Conservation (phyloP, 2,113 vertebrate species). For the Collichthys lucidus region DNA sequence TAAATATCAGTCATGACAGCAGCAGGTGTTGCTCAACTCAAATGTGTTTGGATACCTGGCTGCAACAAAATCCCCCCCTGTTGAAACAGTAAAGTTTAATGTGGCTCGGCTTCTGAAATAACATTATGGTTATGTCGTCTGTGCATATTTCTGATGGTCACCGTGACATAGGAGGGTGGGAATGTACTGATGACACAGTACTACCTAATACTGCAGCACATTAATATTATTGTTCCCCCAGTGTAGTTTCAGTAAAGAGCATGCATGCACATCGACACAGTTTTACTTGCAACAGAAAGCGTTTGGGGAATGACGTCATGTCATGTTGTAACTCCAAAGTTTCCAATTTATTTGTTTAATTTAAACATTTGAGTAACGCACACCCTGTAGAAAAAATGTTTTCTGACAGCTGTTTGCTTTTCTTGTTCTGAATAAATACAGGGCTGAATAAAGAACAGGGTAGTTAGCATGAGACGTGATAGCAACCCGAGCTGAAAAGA, state of each 20-base stretch:
- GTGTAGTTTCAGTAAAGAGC: background rate
- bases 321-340: background rate
- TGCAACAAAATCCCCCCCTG: too few species aligned
- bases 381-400: background rate
- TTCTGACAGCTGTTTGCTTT: slow-evolving; percentile 15
- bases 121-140: background rate
- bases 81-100: too few species aligned
- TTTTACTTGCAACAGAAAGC: background rate
- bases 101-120: too few species aligned
- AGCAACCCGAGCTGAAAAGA: background rate
- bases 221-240: background rate
- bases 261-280: background rate
- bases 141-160: background rate
- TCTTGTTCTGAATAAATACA: slow-evolving; percentile 12
- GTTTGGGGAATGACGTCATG: background rate
- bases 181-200: background rate
- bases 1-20: background rate
- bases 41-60: too few species aligned
- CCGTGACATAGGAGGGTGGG: background rate
- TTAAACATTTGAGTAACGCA: background rate
- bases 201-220: background rate
- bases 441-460: background rate
- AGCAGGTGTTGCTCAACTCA: too few species aligned
- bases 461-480: slow-evolving; percentile 16
- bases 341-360: too few species aligned